Base-by-base conservation (phyloP, 2,888 invertebrate species). In the Drosophila anomalata region DNA sequence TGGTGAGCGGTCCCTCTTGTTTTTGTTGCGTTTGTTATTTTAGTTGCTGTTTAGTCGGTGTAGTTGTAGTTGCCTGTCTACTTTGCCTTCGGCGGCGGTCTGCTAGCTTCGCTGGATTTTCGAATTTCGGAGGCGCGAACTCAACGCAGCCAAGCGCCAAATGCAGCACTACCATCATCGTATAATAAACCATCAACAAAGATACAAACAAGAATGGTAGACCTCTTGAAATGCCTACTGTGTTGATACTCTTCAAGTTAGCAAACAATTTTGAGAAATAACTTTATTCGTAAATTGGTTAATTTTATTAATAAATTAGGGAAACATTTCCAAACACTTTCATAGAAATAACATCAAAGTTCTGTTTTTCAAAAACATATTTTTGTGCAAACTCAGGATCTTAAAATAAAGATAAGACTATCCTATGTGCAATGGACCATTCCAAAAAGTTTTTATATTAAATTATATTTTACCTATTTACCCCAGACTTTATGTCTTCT, bases 101-200 rank as follows among this genome's bases (percentile, higher is more conserved):
- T 66, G 57, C 54, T 67, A 70, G 60, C 56, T 56, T 52, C 61
- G 56, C 44, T 63, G 63, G 52, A 31, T 51, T 33, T 20, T 57
- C 69, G 48, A 20, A 65, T 78, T 82, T 75, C 39, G 80, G 86
- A 86, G 87, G 87, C 86, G 87, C 87, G 86, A 85, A 85, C 70
- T 68, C 82, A 66, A 82, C 52, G 69, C 87, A 83, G 75, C 79
- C 88, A 83, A 82, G 82, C 85, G 85, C 73, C 85, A 82, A 87
- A 78, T 84, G 78, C 85, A 79, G 79, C 83, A 73, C 70, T 73
- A 42, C 29, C 55, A 41, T 47, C 60, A 11, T 33, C 11, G 20
- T 11, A 44, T 11, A 22, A 44, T 12, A 22, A 44, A 20, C 41
- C 12, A 33, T 36, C 54, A 63, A 60, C 17, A 62, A 63, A 63